These are phyloP conservation scores for Formica selysi DNA, from an alignment of 1,140 invertebrate species.

Conservation along the genomic window DNA sequence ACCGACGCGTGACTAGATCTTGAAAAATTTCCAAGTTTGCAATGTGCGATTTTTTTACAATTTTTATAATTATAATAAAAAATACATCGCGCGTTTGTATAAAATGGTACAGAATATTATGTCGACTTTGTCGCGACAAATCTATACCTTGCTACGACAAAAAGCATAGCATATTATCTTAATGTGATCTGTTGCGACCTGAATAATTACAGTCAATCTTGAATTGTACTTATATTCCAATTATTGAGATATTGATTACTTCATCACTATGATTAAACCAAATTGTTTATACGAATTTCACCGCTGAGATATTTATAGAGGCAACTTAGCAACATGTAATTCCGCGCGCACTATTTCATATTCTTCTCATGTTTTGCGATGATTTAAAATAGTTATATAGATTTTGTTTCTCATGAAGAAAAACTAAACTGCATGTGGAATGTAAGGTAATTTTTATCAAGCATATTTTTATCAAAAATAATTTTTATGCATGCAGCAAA, in stretches of 20 bases:
- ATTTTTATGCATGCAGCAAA: not conserved
- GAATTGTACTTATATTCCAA: not conserved
- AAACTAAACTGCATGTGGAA: not conserved
- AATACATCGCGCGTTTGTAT: not conserved
- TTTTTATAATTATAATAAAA: no score
- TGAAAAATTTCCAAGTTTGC: not conserved
- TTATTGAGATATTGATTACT: constrained; percentile 17
- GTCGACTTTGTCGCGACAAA: not conserved
- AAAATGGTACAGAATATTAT: not conserved
- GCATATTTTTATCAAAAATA: not conserved
- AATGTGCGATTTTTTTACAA: not conserved
- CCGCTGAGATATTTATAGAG: not conserved
- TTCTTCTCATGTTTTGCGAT: constrained; percentile 16
- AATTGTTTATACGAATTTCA: constrained; percentile 4
- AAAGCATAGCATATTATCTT: not conserved
- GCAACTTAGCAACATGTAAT: constrained; percentile 3
- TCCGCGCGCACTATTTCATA: not conserved
- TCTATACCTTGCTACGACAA: not conserved
- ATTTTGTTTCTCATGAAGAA: not conserved
- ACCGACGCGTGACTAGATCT: not conserved
- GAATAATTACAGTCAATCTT: constrained; percentile 6
- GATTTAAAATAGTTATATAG: not conserved
- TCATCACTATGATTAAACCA: constrained; percentile 27
- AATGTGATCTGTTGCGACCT: not conserved
- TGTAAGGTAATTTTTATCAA: constrained; percentile 45